Conservation (phyloP, 2,888 invertebrate species). For the Pheosia tremula region DNA sequence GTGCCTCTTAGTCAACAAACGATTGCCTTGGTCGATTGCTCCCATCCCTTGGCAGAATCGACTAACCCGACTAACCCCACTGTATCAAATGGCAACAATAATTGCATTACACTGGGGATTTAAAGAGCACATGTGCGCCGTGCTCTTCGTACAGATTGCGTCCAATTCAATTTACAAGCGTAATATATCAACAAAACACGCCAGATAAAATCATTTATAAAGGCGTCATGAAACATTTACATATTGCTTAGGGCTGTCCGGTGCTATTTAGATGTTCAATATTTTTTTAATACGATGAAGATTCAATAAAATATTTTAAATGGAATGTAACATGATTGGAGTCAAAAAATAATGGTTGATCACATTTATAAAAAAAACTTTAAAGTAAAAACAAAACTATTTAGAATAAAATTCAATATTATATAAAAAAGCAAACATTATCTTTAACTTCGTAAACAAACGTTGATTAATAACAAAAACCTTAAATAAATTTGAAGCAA, state of each 20-base stretch:
- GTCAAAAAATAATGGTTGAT: too few relatives aligned
- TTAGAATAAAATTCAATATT: too few relatives aligned
- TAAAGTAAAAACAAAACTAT: too few relatives aligned
- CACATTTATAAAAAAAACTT: too few relatives aligned
- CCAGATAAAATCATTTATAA: conserved; percentile 79
- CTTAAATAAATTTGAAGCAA: conserved; percentile 1
- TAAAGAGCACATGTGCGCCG: conserved; percentile 61
- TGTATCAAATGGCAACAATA: conserved; percentile 14
- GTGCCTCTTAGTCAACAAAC: background rate
- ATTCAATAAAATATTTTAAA: background rate
- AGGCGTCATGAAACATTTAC: conserved; percentile 74
- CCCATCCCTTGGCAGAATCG: background rate
- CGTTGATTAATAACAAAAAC: background rate
- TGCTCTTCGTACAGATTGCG: conserved; percentile 67
- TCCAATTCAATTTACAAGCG: conserved; percentile 77
- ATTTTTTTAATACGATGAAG: too few relatives aligned
- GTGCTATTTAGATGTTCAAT: background rate
- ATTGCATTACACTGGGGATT: conserved; percentile 51
- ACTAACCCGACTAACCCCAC: conserved; percentile 11
- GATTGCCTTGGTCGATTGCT: background rate
- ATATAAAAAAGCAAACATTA: background rate
- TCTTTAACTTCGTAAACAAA: background rate
- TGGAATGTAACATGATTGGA: too few relatives aligned
- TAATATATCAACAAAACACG: conserved; percentile 79
- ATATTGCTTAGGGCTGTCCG: conserved; percentile 60